Conservation (phyloP, 2,888 invertebrate genomes). For the Watsonalla cultraria region DNA sequence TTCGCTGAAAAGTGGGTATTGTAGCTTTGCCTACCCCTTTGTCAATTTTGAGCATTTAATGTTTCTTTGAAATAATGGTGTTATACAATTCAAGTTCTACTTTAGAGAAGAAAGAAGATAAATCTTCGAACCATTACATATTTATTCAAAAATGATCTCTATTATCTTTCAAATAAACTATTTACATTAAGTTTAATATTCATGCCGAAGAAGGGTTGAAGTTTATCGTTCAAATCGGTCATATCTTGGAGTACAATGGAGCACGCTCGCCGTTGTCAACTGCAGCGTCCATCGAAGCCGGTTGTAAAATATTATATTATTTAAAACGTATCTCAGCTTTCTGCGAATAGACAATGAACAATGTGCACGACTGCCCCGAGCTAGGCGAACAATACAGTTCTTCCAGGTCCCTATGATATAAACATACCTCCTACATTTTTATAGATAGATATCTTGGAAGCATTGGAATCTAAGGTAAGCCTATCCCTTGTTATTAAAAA, state of each 20-base stretch:
- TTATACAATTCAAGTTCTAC: no score
- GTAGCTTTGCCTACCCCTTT: no score
- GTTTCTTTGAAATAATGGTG: no score
- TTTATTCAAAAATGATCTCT: no score
- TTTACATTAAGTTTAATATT: not conserved
- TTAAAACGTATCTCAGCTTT: constrained; percentile 26
- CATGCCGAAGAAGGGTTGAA: not conserved
- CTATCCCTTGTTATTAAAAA: no score
- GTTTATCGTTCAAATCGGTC: not conserved
- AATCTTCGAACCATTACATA: no score
- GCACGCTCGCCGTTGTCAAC: constrained; percentile 21
- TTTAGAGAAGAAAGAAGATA: no score
- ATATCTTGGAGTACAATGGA: not conserved
- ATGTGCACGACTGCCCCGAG: constrained; percentile 55
- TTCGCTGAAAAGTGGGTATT: no score
- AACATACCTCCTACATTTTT: constrained; percentile 15
- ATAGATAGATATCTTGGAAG: not conserved
- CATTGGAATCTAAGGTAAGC: no score
- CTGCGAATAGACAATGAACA: constrained; percentile 62
- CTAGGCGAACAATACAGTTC: constrained; percentile 45
- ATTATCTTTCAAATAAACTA: no score
- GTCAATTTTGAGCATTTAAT: no score
- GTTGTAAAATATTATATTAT: constrained; percentile 8
- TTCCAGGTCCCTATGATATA: constrained; percentile 39
- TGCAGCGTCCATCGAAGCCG: constrained; percentile 8